These are phyloP conservation scores for Cyclargus thomasi DNA, from an alignment of 1,140 invertebrate species.

Conservation along the genomic window DNA sequence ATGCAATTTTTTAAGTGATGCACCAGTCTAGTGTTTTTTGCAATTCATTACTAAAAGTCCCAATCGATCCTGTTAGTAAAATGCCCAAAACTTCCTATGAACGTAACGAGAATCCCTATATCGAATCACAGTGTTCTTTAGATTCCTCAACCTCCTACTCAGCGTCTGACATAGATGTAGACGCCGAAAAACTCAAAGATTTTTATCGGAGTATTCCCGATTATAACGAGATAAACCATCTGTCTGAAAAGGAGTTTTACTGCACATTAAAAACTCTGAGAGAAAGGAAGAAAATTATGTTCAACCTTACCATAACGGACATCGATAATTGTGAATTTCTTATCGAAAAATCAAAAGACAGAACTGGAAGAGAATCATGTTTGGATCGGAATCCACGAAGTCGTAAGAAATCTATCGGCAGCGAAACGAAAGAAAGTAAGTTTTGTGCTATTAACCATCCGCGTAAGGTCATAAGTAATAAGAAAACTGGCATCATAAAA, in stretches of 20 bases:
- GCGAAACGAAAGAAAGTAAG: slow-evolving; percentile 4
- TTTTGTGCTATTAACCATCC: not conserved
- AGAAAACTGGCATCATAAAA: slow-evolving; percentile 4
- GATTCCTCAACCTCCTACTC: slow-evolving; percentile 50
- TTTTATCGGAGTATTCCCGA: slow-evolving; percentile 83
- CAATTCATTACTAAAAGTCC: slow-evolving; percentile 80
- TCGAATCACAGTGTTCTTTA: slow-evolving; percentile 46
- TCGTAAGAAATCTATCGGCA: not conserved
- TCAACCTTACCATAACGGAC: slow-evolving; percentile 73
- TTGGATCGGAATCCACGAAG: not conserved
- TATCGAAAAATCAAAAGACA: slow-evolving; percentile 19
- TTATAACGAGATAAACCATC: slow-evolving; percentile 81
- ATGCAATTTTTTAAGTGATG: slow-evolving; percentile 40
- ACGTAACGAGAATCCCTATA: slow-evolving; percentile 63
- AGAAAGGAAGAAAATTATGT: slow-evolving; percentile 78
- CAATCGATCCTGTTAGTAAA: slow-evolving; percentile 78
- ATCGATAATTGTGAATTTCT: slow-evolving; percentile 58
- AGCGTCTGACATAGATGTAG: slow-evolving; percentile 37
- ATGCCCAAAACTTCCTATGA: slow-evolving; percentile 80
- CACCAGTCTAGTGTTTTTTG: slow-evolving; percentile 74
- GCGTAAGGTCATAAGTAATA: not conserved
- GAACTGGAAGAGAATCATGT: not conserved
- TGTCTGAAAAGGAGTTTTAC: slow-evolving; percentile 81
- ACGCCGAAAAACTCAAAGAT: slow-evolving; percentile 77
- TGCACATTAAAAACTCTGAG: slow-evolving; percentile 79